These are phyloP conservation scores for Geophilus truncorum DNA, from an alignment of 2,888 invertebrate genomes.

Conservation along the genomic window DNA sequence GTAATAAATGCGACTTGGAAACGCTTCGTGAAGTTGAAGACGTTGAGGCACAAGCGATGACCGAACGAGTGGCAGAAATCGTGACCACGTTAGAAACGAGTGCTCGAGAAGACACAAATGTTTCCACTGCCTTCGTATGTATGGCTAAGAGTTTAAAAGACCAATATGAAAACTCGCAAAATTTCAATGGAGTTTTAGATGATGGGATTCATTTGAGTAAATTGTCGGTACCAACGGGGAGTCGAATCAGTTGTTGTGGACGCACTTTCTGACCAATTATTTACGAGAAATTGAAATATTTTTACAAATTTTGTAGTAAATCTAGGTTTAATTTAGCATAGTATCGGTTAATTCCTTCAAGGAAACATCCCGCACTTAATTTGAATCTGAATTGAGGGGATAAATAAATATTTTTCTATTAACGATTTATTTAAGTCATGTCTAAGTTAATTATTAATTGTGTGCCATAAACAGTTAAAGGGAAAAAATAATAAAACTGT, in stretches of 20 bases:
- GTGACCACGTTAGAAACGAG: slow-evolving; percentile 82
- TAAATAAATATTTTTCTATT: too few relatives aligned
- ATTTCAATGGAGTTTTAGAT: background rate
- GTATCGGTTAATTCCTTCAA: too few relatives aligned
- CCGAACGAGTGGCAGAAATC: slow-evolving; percentile 78
- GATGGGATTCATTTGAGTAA: background rate
- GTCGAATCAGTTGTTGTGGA: background rate
- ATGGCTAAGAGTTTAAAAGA: slow-evolving; percentile 81
- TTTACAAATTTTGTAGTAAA: background rate
- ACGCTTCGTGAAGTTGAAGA: slow-evolving; percentile 75
- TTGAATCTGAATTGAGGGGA: too few relatives aligned
- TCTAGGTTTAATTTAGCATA: too few relatives aligned
- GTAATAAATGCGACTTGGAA: slow-evolving; percentile 80
- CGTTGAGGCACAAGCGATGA: slow-evolving; percentile 79
- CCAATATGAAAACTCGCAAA: slow-evolving; percentile 30
- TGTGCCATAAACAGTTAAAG: too few relatives aligned
- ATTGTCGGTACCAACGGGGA: background rate
- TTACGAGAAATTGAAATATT: background rate
- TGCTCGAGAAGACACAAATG: slow-evolving; percentile 84
- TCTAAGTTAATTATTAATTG: too few relatives aligned
- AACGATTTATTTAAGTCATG: too few relatives aligned
- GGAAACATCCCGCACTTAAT: too few relatives aligned
- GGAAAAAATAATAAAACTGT: too few relatives aligned
- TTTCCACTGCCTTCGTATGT: slow-evolving; percentile 80
- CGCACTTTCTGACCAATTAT: background rate